These are phyloP conservation scores for Tenthredo distinguenda DNA, from an alignment of 2,888 invertebrate genomes.

Conservation along the genomic window DNA sequence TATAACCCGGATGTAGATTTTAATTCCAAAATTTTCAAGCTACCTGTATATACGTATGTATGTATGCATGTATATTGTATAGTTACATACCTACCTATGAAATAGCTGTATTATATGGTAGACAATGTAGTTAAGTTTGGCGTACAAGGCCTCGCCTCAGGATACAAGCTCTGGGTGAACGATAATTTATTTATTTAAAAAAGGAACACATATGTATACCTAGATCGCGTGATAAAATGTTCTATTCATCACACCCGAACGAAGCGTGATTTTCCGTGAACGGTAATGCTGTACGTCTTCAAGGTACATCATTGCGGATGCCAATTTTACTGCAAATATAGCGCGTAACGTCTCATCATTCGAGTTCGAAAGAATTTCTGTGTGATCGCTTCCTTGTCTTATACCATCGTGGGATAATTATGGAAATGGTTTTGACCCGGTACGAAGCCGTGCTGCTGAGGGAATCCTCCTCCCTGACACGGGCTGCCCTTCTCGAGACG, in stretches of 20 bases:
- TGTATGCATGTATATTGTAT: neutral
- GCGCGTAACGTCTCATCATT: slow-evolving; percentile 51
- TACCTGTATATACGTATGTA: neutral
- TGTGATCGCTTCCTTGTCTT: slow-evolving; percentile 51
- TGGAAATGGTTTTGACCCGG: slow-evolving; percentile 72
- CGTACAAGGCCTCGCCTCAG: neutral
- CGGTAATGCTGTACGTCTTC: slow-evolving; percentile 38
- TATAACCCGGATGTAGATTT: slow-evolving; percentile 21
- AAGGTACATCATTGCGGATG: slow-evolving; percentile 22
- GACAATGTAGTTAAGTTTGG: neutral
- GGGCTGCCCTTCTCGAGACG: slow-evolving; percentile 60
- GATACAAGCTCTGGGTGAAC: neutral
- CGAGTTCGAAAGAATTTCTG: neutral
- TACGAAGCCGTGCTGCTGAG: slow-evolving; percentile 65
- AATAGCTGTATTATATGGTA: slow-evolving; percentile 7
- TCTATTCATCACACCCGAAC: slow-evolving; percentile 39
- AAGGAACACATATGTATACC: neutral
- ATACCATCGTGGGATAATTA: slow-evolving; percentile 67
- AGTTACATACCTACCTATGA: neutral
- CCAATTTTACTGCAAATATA: slow-evolving; percentile 44
- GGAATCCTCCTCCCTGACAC: slow-evolving; percentile 61
- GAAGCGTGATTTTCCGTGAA: slow-evolving; percentile 48
- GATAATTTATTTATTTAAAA: slow-evolving; percentile 22
- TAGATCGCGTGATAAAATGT: slow-evolving; percentile 29
- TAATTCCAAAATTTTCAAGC: neutral